A percentile compares a stretch with the other conserved stretches of the same genome.
These are phyloP conservation scores for Lasioglossum villosulum DNA, from an alignment of 2,888 invertebrate species.

Conservation along the genomic window DNA sequence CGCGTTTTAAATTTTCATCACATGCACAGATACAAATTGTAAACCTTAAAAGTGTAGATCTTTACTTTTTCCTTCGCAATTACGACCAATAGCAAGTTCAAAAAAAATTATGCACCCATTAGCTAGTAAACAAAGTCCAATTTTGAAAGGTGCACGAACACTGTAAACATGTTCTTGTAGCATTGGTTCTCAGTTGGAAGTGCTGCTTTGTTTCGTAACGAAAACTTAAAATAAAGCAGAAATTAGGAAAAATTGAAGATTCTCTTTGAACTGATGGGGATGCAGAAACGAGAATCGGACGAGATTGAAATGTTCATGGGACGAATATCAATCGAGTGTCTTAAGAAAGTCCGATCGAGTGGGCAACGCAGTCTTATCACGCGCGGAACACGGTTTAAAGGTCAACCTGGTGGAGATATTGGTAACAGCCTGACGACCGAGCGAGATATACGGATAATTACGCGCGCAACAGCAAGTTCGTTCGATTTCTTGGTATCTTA, in stretches of 20 bases:
- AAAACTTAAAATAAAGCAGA: too few species aligned
- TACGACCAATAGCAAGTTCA: too few species aligned
- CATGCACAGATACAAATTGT: too few species aligned
- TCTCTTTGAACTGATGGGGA: not conserved
- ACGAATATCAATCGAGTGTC: constrained; percentile 48
- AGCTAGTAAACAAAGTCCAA: too few species aligned
- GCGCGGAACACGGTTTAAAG: constrained; percentile 77
- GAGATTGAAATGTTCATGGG: constrained; percentile 39
- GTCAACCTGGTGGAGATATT: constrained; percentile 79
- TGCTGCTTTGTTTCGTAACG: too few species aligned
- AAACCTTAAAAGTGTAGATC: too few species aligned
- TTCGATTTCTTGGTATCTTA: constrained; percentile 35
- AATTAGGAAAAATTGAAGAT: not conserved
- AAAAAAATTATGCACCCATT: too few species aligned
- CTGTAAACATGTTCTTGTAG: too few species aligned
- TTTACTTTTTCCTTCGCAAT: too few species aligned
- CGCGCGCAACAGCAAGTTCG: constrained; percentile 46
- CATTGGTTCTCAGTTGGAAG: too few species aligned
- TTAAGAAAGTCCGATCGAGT: constrained; percentile 63
- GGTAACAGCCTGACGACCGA: constrained; percentile 68
- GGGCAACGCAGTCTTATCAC: constrained; percentile 75
- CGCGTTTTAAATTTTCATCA: too few species aligned
- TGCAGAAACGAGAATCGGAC: constrained; percentile 4
- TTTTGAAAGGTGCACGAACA: too few species aligned
- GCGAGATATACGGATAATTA: constrained; percentile 60